Evolutionary conservation across 2,888 invertebrate genomes (phyloP), one percentile per base, ranked within the genome.

Genomic region (Tenthredo notha): DNA sequence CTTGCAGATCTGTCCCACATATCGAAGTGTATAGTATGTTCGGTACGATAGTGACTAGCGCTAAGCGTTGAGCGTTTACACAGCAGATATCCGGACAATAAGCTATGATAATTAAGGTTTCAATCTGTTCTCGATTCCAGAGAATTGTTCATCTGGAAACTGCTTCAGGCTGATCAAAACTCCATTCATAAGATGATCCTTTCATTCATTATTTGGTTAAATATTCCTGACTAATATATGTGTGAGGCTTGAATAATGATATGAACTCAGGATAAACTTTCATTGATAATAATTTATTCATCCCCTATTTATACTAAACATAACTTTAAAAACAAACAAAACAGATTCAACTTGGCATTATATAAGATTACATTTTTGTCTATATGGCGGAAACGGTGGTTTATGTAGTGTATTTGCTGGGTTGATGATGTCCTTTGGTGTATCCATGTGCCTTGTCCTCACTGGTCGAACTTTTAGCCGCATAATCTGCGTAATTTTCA

Each of bases 401-500:
- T 80, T n/a, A 83, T 47, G 70, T 21, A 4, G 67, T 47, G 21
- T 83, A 83, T 83, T 67, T 83, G 67, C 83, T 83, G 0, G 83
- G 88, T 47, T 88, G 86, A 58, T 88, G 89, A 43, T 89, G 88
- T 15, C 89, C 89, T 12, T 94, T 94, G 7, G 90, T 93, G 88
- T 94, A 95, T 0, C 91, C 94, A 86, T 94, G 95, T 72, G 94
- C 94, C 85, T 95, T 95, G 43, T 93, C 94, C 15, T 94, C 92
- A 40, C 93, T 92, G 75, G 94, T 93, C 3, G 94, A 95, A 0
- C 94, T 94, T 85, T 95, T 95, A 88, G 95, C 95, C 2, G 93
- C 95, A 87, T 94, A 96, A 85, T 95, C 95, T 33, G 94, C 94
- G 82, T 94, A 94, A 78, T 96, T 92, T 33, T 94, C 93, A 88